Conservation (phyloP, 2,888 invertebrate species). For the Lasioglossum villosulum region DNA sequence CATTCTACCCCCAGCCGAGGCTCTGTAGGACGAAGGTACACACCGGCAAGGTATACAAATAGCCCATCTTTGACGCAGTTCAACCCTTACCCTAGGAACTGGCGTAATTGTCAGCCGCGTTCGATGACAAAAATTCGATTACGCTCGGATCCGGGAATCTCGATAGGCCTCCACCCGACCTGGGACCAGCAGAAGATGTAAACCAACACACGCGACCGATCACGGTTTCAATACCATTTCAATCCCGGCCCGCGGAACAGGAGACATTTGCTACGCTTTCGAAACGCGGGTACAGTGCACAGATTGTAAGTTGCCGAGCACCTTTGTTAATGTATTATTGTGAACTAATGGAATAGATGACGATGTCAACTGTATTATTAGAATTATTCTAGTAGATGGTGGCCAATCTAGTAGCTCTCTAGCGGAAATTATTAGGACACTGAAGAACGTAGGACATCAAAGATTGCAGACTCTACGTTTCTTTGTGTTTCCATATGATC, state of each 20-base stretch:
- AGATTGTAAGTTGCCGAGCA: neutral
- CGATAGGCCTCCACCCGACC: neutral
- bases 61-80: slow-evolving; percentile 75
- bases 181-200: slow-evolving; percentile 8
- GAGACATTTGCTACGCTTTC: slow-evolving; percentile 3
- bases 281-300: neutral
- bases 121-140: slow-evolving; percentile 67
- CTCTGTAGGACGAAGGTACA: slow-evolving; percentile 73
- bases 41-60: slow-evolving; percentile 78
- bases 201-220: slow-evolving; percentile 1
- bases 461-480: neutral
- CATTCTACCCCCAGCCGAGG: slow-evolving; percentile 51
- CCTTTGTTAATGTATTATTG: neutral
- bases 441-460: too few species aligned
- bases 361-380: neutral
- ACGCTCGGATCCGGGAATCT: slow-evolving; percentile 19
- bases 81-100: slow-evolving; percentile 59
- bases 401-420: neutral
- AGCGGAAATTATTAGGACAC: neutral
- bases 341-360: too few species aligned
- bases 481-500: too few species aligned
- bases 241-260: neutral
- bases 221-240: slow-evolving; percentile 9
- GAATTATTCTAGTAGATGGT: neutral
- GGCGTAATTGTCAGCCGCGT: slow-evolving; percentile 61